These are phyloP conservation scores for Cheilinus undulatus DNA, from an alignment of 2,113 vertebrate genomes.

Conservation along the genomic window DNA sequence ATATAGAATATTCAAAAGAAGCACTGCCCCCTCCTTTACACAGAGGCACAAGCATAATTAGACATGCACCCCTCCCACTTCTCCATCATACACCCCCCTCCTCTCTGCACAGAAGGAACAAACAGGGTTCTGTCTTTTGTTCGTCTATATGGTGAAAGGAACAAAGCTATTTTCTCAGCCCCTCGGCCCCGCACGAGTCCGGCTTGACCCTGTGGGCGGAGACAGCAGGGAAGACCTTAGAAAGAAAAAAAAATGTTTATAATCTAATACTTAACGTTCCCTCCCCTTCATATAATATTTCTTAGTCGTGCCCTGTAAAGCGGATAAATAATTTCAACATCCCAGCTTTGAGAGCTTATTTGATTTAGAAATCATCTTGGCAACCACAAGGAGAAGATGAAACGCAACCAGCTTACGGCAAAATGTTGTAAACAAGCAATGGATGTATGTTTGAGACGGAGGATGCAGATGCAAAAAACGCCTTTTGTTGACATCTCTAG, in stretches of 20 bases:
- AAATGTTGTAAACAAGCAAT: conserved; percentile 28
- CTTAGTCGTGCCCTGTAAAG: conserved; percentile 50
- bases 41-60: conserved; percentile 60
- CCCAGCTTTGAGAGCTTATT: conserved; percentile 64
- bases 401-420: conserved; percentile 25
- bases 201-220: conserved; percentile 62
- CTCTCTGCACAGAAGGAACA: conserved; percentile 59
- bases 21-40: conserved; percentile 44
- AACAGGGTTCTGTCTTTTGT: conserved; percentile 76
- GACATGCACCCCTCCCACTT: conserved; percentile 68
- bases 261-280: conserved; percentile 50
- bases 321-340: conserved; percentile 65
- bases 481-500: neutral
- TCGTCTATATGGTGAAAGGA: conserved; percentile 63
- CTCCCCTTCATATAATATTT: conserved; percentile 46
- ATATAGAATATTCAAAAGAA: conserved; percentile 76
- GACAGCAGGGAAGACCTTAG: conserved; percentile 18
- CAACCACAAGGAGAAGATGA: conserved; percentile 41
- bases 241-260: conserved; percentile 22
- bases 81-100: conserved; percentile 40
- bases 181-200: conserved; percentile 56
- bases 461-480: conserved; percentile 3
- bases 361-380: conserved; percentile 55
- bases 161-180: conserved; percentile 71
- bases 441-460: neutral